Percentiles rank a stretch among this genome's conserved stretches.
These are phyloP conservation scores for Heterodera schachtii DNA, from an alignment of 1,140 invertebrate genomes.

Conservation along the genomic window DNA sequence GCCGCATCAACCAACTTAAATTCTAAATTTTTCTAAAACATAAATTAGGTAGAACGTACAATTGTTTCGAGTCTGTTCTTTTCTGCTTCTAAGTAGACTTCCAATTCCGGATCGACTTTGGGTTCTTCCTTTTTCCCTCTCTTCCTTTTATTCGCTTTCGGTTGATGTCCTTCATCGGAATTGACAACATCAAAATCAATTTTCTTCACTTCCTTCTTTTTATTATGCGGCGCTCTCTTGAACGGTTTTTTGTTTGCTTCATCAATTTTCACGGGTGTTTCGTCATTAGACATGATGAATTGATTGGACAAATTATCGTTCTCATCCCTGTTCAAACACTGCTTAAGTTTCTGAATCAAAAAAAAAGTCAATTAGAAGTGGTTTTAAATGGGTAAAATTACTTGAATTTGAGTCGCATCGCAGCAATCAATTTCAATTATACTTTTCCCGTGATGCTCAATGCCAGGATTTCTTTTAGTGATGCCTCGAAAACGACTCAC, in stretches of 20 bases:
- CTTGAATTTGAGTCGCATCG: not conserved
- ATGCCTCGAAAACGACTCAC: not conserved
- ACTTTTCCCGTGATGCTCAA: not conserved
- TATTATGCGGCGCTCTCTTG: not conserved
- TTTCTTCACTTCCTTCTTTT: not conserved
- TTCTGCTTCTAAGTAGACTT: no score
- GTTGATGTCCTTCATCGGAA: no score
- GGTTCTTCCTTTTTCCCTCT: no score
- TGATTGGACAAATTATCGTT: not conserved
- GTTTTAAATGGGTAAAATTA: not conserved
- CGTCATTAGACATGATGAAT: not conserved
- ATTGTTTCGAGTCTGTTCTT: no score
- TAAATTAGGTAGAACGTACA: no score
- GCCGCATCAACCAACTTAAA: no score
- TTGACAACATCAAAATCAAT: not conserved
- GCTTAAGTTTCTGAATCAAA: not conserved
- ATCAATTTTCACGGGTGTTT: not conserved
- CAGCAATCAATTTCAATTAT: not conserved
- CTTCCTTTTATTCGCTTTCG: no score
- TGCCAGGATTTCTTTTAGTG: not conserved
- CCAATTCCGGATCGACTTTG: no score
- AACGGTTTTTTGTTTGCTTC: not conserved
- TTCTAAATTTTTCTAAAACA: no score
- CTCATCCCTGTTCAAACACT: not conserved
- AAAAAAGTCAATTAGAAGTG: not conserved